Evolutionary conservation across 2,797 vertebrate genomes (phyloP).

Genomic region (Calcarius lapponicus): DNA sequence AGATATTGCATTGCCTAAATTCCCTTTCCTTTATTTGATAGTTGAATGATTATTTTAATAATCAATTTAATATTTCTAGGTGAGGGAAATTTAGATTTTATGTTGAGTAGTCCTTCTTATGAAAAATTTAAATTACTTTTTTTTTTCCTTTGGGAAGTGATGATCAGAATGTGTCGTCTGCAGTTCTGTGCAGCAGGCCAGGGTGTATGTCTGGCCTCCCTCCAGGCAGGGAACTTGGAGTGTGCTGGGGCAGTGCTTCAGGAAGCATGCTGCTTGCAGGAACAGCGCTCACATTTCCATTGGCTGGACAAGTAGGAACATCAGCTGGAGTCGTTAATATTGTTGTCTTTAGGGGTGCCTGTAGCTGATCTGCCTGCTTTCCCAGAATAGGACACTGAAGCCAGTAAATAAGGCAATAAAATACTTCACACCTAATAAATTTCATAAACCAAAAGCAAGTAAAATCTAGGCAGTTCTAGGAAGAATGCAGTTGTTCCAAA

Average conservation of each 20-base stretch:
- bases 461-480: not conserved
- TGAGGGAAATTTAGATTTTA: not conserved
- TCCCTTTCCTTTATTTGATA: not conserved
- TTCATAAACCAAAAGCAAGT: slow-evolving; percentile 23
- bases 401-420: slow-evolving; percentile 50
- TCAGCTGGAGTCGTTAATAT: slow-evolving; percentile 57
- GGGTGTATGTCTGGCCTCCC: not conserved
- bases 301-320: slow-evolving; percentile 35
- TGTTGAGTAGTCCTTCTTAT: not conserved
- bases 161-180: not conserved
- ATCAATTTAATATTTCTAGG: not conserved
- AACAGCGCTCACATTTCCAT: slow-evolving; percentile 17
- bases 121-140: not conserved
- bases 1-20: not conserved
- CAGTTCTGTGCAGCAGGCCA: not conserved
- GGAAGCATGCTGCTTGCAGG: slow-evolving; percentile 15
- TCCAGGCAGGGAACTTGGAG: not conserved
- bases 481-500: not conserved
- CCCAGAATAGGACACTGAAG: slow-evolving; percentile 23
- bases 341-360: slow-evolving; percentile 18
- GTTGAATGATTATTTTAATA: not conserved
- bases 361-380: slow-evolving; percentile 14
- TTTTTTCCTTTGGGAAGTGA: not conserved
- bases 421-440: slow-evolving; percentile 56
- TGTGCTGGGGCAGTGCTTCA: not conserved